These are phyloP conservation scores for Eublepharis macularius DNA, from an alignment of 2,113 vertebrate genomes.

Conservation along the genomic window DNA sequence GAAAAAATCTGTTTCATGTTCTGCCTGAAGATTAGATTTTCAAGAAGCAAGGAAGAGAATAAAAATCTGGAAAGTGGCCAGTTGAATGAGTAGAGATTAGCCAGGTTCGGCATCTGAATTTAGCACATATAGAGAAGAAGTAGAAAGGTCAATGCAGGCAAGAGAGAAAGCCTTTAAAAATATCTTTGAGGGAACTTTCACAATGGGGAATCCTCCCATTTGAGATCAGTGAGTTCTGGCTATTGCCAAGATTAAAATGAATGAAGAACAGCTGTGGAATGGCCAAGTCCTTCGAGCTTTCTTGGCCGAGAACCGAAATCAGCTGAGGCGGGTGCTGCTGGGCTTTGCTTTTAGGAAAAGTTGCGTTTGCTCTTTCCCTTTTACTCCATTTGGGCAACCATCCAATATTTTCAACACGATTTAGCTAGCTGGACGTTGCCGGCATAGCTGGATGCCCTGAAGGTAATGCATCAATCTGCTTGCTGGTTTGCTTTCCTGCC, in stretches of 20 bases:
- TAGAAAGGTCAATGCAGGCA: not conserved
- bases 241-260: not conserved
- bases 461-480: not conserved
- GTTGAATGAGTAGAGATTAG: not conserved
- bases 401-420: slow-evolving; percentile 39
- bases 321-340: not conserved
- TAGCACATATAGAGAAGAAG: not conserved
- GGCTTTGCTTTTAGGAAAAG: slow-evolving; percentile 12
- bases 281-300: slow-evolving; percentile 5
- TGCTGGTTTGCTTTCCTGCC: slow-evolving; percentile 5
- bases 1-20: not conserved
- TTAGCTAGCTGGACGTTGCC: slow-evolving; percentile 7
- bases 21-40: not conserved
- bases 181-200: slow-evolving; percentile 5
- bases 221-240: not conserved
- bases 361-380: not conserved
- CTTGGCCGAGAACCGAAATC: not conserved
- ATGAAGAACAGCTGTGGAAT: not conserved
- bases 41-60: not conserved
- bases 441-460: slow-evolving; percentile 10
- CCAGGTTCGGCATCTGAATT: not conserved
- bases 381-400: slow-evolving; percentile 26
- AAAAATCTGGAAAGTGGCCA: not conserved
- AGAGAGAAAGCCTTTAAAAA: not conserved
- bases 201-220: not conserved